These are phyloP conservation scores for Eleginops maclovinus DNA, from an alignment of 2,113 vertebrate genomes.

Conservation along the genomic window DNA sequence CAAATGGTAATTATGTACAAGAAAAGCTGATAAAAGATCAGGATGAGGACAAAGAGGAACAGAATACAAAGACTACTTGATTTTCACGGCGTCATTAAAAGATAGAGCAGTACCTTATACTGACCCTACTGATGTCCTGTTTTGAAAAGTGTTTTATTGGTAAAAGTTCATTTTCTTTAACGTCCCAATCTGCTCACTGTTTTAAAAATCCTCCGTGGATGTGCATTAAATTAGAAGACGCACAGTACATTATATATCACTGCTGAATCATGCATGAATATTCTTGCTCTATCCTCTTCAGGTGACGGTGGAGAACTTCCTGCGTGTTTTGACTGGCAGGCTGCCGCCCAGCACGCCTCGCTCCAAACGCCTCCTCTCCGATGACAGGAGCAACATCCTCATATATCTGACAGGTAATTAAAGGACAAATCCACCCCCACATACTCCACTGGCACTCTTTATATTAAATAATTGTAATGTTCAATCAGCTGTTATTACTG, in stretches of 20 bases:
- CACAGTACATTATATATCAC: neutral
- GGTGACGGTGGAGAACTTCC: constrained; percentile 98
- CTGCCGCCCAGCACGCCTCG: constrained; percentile 94
- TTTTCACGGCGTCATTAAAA: constrained; percentile 45
- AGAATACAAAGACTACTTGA: constrained; percentile 1
- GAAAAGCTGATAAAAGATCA: constrained; percentile 7
- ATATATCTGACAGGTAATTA: constrained; percentile 94
- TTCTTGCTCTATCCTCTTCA: constrained; percentile 50
- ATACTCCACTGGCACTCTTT: neutral
- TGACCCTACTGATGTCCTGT: neutral
- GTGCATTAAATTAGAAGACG: neutral
- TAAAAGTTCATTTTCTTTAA: too few relatives aligned
- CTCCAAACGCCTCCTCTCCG: constrained; percentile 96
- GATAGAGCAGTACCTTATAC: neutral
- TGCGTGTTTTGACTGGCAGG: constrained; percentile 94
- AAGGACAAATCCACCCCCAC: neutral
- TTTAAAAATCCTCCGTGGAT: neutral
- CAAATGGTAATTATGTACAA: neutral
- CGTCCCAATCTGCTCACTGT: neutral
- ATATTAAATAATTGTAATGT: neutral
- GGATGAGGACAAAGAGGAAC: neutral
- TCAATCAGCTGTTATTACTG: neutral
- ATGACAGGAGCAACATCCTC: constrained; percentile 98
- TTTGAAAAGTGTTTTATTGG: neutral
- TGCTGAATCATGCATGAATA: fast-evolving